Conservation (phyloP, 92 coral and sea anemone genomes). For the Desmophyllum pertusum region DNA sequence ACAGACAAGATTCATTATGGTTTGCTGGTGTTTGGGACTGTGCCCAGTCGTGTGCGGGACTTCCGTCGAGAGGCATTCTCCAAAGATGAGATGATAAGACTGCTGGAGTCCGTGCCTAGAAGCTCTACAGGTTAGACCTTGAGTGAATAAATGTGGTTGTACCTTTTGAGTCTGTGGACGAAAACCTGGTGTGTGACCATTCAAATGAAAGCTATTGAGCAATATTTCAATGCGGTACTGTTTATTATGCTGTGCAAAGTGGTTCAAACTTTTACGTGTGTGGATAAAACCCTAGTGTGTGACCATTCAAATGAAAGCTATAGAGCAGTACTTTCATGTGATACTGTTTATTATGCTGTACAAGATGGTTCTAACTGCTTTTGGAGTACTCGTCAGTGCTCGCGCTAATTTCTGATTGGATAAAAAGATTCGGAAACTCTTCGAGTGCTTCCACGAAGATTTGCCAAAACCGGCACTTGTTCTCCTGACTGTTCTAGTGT, state of each 20-base stretch:
- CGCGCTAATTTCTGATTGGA: too few species aligned
- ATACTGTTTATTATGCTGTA: neutral
- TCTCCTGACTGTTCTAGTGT: neutral
- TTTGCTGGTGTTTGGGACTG: conserved; percentile 31
- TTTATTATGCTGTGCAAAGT: too few species aligned
- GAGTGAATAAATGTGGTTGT: neutral
- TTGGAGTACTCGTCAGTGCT: too few species aligned
- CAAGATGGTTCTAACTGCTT: neutral
- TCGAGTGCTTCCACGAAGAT: too few species aligned
- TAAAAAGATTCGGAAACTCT: too few species aligned
- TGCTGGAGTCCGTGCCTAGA: conserved; percentile 34
- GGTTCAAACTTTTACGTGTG: too few species aligned
- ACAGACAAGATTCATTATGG: conserved; percentile 42
- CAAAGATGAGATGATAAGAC: conserved; percentile 32
- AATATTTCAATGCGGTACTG: too few species aligned
- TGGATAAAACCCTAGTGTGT: too few species aligned
- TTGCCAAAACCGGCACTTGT: too few species aligned
- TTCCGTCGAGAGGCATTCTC: conserved; percentile 28
- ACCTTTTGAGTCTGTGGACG: too few species aligned
- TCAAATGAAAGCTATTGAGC: too few species aligned
- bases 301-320: neutral
- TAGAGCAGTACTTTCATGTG: neutral
- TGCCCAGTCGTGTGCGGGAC: conserved; percentile 25
- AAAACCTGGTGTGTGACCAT: too few species aligned
- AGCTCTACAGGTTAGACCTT: conserved; percentile 43